A percentile compares a stretch with the other conserved stretches of the same genome.
Conservation (phyloP, 2,113 vertebrate genomes). For the Xyrauchen texanus region DNA sequence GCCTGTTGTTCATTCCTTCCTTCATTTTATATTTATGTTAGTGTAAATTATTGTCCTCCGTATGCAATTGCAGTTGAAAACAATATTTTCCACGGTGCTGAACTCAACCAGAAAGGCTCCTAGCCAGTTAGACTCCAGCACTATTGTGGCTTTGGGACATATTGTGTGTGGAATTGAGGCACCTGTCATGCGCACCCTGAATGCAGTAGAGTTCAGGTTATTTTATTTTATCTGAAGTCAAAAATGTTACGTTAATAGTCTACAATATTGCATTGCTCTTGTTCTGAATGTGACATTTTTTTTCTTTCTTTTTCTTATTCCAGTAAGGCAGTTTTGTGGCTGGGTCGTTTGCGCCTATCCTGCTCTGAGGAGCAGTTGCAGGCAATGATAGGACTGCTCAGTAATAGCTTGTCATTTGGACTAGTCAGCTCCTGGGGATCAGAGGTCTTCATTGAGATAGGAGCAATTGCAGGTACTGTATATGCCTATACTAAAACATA, state of each 20-base stretch:
- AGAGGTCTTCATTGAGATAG: constrained; percentile 78
- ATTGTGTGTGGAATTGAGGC: constrained; percentile 74
- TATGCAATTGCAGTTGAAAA: constrained; percentile 61
- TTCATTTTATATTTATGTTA: no score
- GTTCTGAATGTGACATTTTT: background rate
- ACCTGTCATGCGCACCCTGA: constrained; percentile 67
- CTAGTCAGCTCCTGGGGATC: constrained; percentile 72
- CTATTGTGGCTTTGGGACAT: constrained; percentile 74
- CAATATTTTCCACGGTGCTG: constrained; percentile 65
- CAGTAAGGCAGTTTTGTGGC: constrained; percentile 75
- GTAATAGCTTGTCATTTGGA: constrained; percentile 70
- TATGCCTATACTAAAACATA: no score
- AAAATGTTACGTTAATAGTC: background rate
- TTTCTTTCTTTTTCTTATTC: constrained; percentile 32
- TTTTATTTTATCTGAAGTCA: background rate
- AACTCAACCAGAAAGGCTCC: constrained; percentile 66
- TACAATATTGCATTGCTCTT: background rate
- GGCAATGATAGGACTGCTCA: constrained; percentile 66
- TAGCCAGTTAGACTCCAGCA: constrained; percentile 73
- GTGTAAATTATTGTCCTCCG: no score
- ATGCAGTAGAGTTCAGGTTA: constrained; percentile 78
- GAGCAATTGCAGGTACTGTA: constrained; percentile 73
- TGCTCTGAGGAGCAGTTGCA: constrained; percentile 77
- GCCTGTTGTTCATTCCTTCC: no score
- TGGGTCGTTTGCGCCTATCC: constrained; percentile 69